Evolutionary conservation across 1,140 invertebrate species (phyloP).

Genomic region (Holotrichia oblita): DNA sequence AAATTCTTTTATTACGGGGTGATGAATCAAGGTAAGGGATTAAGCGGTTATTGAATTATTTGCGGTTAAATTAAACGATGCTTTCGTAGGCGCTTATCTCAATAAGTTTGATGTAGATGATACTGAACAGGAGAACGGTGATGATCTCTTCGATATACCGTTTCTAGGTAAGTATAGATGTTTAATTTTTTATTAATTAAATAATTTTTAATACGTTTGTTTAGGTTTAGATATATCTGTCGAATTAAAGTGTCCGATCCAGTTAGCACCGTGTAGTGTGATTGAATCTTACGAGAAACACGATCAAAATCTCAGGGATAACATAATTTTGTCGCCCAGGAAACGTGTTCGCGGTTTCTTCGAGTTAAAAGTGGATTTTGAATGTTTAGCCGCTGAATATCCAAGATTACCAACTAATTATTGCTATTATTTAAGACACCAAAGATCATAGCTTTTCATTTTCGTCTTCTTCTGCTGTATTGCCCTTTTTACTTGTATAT

Average conservation of each 20-base stretch:
- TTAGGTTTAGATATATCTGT: slow-evolving; percentile 33
- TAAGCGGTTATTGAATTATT: not conserved
- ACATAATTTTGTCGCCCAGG: not conserved
- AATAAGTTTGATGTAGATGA: slow-evolving; percentile 25
- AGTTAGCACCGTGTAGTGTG: slow-evolving; percentile 8
- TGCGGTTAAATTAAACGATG: not conserved
- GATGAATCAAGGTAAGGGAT: slow-evolving; percentile 33
- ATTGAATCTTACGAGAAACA: slow-evolving; percentile 33
- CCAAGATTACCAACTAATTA: slow-evolving; percentile 37
- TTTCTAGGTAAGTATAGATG: not conserved
- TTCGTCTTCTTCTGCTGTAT: not conserved
- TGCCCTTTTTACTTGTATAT: slow-evolving; percentile 31
- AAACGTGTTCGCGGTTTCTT: not conserved
- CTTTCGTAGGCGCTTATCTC: slow-evolving; percentile 29
- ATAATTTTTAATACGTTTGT: not conserved
- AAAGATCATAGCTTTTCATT: slow-evolving; percentile 13
- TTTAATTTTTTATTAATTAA: not conserved
- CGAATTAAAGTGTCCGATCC: slow-evolving; percentile 23
- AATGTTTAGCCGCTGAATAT: slow-evolving; percentile 9
- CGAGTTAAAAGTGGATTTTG: slow-evolving; percentile 33
- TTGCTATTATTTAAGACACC: slow-evolving; percentile 22
- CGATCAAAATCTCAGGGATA: not conserved
- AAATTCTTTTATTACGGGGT: slow-evolving; percentile 40
- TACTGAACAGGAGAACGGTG: not conserved
- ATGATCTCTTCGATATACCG: not conserved